Evolutionary conservation across 2,113 vertebrate genomes (phyloP), one percentile per base, ranked within the genome.

Genomic region (Mirza zaza): DNA sequence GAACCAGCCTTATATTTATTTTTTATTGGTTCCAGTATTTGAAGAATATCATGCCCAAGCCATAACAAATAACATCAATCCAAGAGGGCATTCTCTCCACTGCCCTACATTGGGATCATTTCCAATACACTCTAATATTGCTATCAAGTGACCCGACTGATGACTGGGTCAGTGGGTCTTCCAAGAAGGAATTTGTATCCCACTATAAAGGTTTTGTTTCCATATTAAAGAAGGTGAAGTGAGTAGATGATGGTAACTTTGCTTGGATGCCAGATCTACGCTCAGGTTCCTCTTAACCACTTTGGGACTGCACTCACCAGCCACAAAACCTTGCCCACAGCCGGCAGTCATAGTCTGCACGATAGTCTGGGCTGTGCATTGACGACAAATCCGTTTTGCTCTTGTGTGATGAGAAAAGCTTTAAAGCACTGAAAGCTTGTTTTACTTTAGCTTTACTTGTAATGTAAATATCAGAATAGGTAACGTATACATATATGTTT

Each of bases 11-110:
- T 48, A n/a, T 32, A 61, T 95, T 95, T 93, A 87, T 18, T 87
- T 91, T 94, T 93, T 81, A 92, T 76, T 84, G 68, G 23, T 86
- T 90, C 42, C 2, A 21, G 32, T 93, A 42, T 89, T 75, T 84
- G 86, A 96, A 67, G 45, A 87, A 93, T 86, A 89, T 55, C 61
- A 34, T 76, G 2, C 3, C 32, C n/a, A 94, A 61, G 6, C 11
- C 52, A 61, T 85, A 90, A 85, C 65, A 96, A 89, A 90, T 71
- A 67, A 32, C 67, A 71, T 81, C 84, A 92, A 45, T 84, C 90
- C 95, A 90, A 87, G 70, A 85, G 18, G 36, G 21, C 45, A 85
- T 77, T 94, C 61, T 96, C 34, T 87, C 50, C 12, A 18, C 17
- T 61, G 13, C 29, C 88, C 48, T 45, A 3, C 21, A 4, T 36